A percentile compares a stretch with the other conserved stretches of the same genome.
Conservation (phyloP, 2,888 invertebrate genomes). For the Keiferia lycopersicella region DNA sequence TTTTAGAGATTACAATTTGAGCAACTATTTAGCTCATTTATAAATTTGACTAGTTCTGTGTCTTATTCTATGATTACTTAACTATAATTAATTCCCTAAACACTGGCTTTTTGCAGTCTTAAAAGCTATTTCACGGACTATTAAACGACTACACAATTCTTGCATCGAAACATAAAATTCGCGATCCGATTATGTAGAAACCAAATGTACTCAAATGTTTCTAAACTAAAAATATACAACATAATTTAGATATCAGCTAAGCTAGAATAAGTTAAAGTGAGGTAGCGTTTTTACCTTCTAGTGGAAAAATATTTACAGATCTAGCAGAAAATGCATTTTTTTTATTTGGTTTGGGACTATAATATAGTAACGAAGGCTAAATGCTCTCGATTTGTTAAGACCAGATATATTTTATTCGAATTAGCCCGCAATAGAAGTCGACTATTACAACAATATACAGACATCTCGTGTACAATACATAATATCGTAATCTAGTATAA, state of each 20-base stretch:
- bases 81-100: conserved; percentile 62
- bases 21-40: conserved; percentile 65
- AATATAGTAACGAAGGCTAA: conserved; percentile 48
- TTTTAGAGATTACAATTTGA: conserved; percentile 42
- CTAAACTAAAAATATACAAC: conserved; percentile 22
- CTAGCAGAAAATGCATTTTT: conserved; percentile 63
- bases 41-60: conserved; percentile 76
- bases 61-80: conserved; percentile 64
- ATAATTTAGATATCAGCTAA: conserved; percentile 63
- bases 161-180: conserved; percentile 15
- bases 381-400: conserved; percentile 36
- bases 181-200: conserved; percentile 24
- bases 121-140: conserved; percentile 50
- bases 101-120: conserved; percentile 76
- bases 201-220: conserved; percentile 17
- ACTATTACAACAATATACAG: conserved; percentile 55
- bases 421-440: conserved; percentile 52
- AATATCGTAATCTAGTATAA: conserved; percentile 52
- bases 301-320: conserved; percentile 77
- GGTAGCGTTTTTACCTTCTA: conserved; percentile 80
- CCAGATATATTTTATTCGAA: conserved; percentile 33
- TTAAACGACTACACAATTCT: not conserved
- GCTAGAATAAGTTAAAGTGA: conserved; percentile 75
- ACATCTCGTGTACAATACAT: conserved; percentile 53
- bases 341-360: conserved; percentile 65